Evolutionary conservation across 2,888 invertebrate species (phyloP).

Genomic region (Ornithoptera alexandrae): DNA sequence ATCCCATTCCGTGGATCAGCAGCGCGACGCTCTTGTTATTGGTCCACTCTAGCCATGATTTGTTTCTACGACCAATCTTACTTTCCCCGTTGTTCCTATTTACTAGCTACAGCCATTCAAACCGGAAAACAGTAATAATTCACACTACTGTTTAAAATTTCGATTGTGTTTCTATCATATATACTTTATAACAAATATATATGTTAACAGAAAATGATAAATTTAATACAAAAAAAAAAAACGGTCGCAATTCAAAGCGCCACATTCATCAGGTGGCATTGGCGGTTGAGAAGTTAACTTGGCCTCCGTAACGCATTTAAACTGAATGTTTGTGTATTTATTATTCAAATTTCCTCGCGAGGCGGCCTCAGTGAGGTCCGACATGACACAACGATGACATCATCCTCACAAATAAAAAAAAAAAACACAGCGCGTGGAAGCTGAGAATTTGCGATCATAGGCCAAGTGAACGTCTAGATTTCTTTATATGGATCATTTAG

Average conservation of each 20-base stretch:
- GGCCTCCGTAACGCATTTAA: conserved; percentile 2
- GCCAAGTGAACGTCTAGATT: conserved; percentile 7
- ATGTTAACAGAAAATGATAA: no score
- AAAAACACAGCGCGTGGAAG: conserved; percentile 1
- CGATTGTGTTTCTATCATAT: no score
- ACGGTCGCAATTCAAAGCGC: background rate
- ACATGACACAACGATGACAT: conserved; percentile 39
- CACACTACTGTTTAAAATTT: no score
- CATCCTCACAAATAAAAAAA: conserved; percentile 30
- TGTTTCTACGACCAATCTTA: no score
- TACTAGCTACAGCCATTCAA: no score
- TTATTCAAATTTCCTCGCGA: conserved; percentile 37
- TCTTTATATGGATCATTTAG: background rate
- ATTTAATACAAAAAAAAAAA: background rate
- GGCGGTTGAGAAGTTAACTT: background rate
- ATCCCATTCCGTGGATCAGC: no score
- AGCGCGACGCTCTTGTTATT: no score
- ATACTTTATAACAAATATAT: no score
- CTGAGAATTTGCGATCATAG: conserved; percentile 13
- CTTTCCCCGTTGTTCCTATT: no score
- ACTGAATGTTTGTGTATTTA: conserved; percentile 32
- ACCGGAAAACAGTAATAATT: no score
- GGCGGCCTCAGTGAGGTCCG: conserved; percentile 38
- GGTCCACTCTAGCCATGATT: no score
- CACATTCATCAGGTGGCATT: conserved; percentile 11